phyloP scores from a whole-genome alignment of 2,888 invertebrate genomes.

The Chrysodeixis includens region DNA sequence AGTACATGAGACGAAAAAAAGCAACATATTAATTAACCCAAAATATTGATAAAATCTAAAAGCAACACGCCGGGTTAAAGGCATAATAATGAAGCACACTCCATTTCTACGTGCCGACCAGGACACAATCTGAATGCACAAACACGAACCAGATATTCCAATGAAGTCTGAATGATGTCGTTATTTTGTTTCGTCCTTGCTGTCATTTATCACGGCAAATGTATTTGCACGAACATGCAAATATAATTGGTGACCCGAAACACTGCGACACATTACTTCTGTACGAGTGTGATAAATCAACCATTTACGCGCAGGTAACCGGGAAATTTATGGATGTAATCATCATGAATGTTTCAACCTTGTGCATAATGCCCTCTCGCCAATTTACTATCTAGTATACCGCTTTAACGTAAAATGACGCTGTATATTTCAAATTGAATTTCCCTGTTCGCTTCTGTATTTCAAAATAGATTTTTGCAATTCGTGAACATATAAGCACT shows the following conservation, averaged over 20 bases:
- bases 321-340: slow-evolving; percentile 77
- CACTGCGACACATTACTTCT: slow-evolving; percentile 66
- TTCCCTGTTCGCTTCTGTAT: slow-evolving; percentile 9
- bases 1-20: not conserved
- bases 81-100: not conserved
- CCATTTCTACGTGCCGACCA: not conserved
- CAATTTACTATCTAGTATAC: slow-evolving; percentile 59
- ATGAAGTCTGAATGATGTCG: slow-evolving; percentile 27
- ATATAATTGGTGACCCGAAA: slow-evolving; percentile 62
- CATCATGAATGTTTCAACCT: slow-evolving; percentile 74
- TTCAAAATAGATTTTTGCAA: slow-evolving; percentile 18
- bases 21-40: not conserved
- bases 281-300: slow-evolving; percentile 71
- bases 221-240: slow-evolving; percentile 52
- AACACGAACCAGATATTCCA: slow-evolving; percentile 23
- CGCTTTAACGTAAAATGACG: slow-evolving; percentile 50
- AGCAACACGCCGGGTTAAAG: not conserved
- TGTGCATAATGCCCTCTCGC: slow-evolving; percentile 61
- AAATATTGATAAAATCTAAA: slow-evolving; percentile 3
- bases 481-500: not conserved
- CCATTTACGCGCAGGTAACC: slow-evolving; percentile 73
- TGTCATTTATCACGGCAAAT: slow-evolving; percentile 54
- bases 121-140: slow-evolving; percentile 5
- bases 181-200: slow-evolving; percentile 36
- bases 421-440: slow-evolving; percentile 40